Evolutionary conservation across 1,140 invertebrate species (phyloP), one percentile per base, ranked within the genome.

Genomic region (Pseudoatta argentina): DNA sequence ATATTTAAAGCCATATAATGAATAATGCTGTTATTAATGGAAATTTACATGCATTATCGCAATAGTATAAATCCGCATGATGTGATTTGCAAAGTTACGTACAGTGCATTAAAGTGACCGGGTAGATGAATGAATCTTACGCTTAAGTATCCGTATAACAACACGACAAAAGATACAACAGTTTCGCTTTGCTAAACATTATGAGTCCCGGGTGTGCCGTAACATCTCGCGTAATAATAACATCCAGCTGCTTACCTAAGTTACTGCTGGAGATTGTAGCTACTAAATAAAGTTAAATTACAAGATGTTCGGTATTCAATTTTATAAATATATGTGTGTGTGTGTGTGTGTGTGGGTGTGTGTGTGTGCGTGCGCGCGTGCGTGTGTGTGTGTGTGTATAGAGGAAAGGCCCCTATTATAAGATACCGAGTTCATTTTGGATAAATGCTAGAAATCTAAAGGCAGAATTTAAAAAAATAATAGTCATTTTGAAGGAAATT

Each of bases 61-160:
- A 34, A 59, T 44, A 73, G 16, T 51, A 69, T n/a, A 75, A 83
- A 73, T 61, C 24, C 18, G 14, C n/a, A 14, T 14, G 53, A 63
- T 73, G 27, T 24, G 55, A 83, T 83, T 73, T n/a, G 79, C 69
- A 75, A 63, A 75, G 44, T 73, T 51, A 10, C 27, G 4, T 27
- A 55, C 27, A 59, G 51, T 71, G 24, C 34, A 21, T 73, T 67
- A 69, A 59, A 72, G 21, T 55, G 24, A 18, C 7, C 27, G 2
- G 14, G 55, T 7, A 86, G 86, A 91, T 85, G 88, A 92, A 91
- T 89, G 71, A 72, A 88, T 89, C 89, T 88, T 88, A 89, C 85
- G 92, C 91, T 93, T 88, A 94, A 94, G 93, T 94, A 94, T 90
- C 92, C 93, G 91, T 94, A 92, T 93, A 94, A 95, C 92, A 93